Evolutionary conservation across 2,888 invertebrate genomes (phyloP).

Genomic region (Mythimna pallens): DNA sequence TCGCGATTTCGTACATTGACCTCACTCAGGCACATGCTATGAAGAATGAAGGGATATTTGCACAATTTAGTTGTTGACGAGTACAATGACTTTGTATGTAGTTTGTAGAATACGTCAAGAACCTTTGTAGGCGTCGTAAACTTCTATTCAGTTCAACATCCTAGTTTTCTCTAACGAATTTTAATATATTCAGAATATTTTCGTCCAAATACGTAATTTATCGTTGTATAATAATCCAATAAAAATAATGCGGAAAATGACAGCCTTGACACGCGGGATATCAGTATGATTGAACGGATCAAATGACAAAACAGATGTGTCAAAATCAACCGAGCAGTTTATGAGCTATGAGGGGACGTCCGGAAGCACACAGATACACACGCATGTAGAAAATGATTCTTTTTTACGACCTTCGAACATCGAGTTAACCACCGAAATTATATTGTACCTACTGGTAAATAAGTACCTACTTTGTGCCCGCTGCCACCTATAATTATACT

Average conservation of each 20-base stretch:
- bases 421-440: slow-evolving; percentile 39
- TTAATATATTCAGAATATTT: not conserved
- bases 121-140: not conserved
- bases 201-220: not conserved
- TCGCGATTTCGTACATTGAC: slow-evolving; percentile 71
- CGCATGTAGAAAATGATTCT: slow-evolving; percentile 27
- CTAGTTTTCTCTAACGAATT: not conserved
- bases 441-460: not conserved
- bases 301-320: slow-evolving; percentile 38
- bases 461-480: not conserved
- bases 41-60: slow-evolving; percentile 49
- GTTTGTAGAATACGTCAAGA: not conserved
- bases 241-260: slow-evolving; percentile 2
- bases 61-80: slow-evolving; percentile 35
- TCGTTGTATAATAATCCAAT: not conserved
- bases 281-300: slow-evolving; percentile 50
- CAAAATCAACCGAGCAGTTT: slow-evolving; percentile 50
- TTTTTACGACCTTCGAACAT: slow-evolving; percentile 20
- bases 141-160: not conserved
- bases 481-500: slow-evolving; percentile 16
- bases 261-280: slow-evolving; percentile 36
- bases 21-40: slow-evolving; percentile 42
- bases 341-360: slow-evolving; percentile 48
- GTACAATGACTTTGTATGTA: slow-evolving; percentile 10
- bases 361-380: slow-evolving; percentile 37